Evolutionary conservation across 2,797 vertebrate genomes (phyloP).

Genomic region (Phrynocephalus vlangalii): DNA sequence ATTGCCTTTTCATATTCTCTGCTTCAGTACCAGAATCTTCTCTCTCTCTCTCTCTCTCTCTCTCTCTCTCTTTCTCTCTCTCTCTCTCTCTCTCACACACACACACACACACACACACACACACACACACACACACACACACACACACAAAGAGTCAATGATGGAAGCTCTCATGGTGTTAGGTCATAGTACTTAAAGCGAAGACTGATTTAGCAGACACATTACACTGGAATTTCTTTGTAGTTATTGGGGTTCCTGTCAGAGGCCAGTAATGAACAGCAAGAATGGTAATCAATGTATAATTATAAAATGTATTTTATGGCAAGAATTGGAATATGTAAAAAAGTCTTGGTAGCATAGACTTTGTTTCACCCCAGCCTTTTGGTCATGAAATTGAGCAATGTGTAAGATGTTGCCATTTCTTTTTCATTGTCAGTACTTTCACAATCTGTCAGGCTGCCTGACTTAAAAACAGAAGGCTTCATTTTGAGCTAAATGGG

Average conservation of each 20-base stretch:
- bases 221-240: constrained; percentile 14
- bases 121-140: no score
- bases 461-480: constrained; percentile 6
- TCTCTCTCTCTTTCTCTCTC: no score
- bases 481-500: constrained; percentile 30
- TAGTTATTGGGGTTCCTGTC: constrained; percentile 21
- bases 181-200: constrained; percentile 7
- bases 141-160: neutral
- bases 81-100: no score
- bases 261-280: constrained; percentile 23
- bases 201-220: constrained; percentile 19
- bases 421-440: neutral
- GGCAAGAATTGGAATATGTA: constrained; percentile 1
- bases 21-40: neutral
- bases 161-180: neutral
- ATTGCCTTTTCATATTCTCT: constrained; percentile 19
- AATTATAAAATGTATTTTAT: constrained; percentile 45
- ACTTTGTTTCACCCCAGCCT: neutral
- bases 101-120: no score
- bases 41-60: neutral
- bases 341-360: neutral
- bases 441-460: neutral
- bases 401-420: neutral
- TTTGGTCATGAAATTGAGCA: neutral
- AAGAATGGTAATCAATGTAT: constrained; percentile 49